Conservation (phyloP, 2,888 invertebrate species). For the Idaea aversata region DNA sequence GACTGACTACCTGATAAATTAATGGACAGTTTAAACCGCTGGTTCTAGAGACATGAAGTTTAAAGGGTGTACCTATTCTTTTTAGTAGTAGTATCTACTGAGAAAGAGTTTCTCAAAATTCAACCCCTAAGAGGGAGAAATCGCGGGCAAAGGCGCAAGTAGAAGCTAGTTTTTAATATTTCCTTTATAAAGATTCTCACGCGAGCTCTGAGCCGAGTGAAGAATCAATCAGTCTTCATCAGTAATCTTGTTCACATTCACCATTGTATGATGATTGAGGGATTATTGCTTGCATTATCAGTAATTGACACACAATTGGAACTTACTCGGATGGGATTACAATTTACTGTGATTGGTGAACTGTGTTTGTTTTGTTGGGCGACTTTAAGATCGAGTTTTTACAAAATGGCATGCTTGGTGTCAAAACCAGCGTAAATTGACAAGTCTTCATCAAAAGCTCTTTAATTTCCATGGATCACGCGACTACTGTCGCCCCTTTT, state of each 20-base stretch:
- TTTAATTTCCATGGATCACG: not conserved
- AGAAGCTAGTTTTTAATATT: not conserved
- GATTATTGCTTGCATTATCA: slow-evolving; percentile 34
- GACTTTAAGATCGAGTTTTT: not conserved
- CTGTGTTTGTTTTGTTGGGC: not conserved
- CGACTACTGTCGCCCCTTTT: not conserved
- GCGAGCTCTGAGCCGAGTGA: not conserved
- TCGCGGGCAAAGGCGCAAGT: too few relatives aligned
- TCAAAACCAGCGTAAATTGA: too few relatives aligned
- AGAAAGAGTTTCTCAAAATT: too few relatives aligned
- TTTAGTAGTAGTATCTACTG: too few relatives aligned
- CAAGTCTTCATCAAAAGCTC: too few relatives aligned
- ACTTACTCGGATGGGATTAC: slow-evolving; percentile 7
- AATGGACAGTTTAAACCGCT: too few relatives aligned
- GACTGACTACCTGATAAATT: too few relatives aligned
- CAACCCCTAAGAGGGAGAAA: too few relatives aligned
- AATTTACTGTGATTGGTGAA: not conserved
- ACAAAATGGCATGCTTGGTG: too few relatives aligned
- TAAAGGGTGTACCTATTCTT: too few relatives aligned
- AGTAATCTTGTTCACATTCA: slow-evolving; percentile 24
- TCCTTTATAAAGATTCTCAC: not conserved
- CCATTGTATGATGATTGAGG: slow-evolving; percentile 35
- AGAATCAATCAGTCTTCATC: slow-evolving; percentile 2
- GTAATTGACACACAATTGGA: slow-evolving; percentile 28
- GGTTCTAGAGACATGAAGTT: too few relatives aligned